Evolutionary conservation across 2,113 vertebrate species (phyloP).

Genomic region (Coreoperca whiteheadi): DNA sequence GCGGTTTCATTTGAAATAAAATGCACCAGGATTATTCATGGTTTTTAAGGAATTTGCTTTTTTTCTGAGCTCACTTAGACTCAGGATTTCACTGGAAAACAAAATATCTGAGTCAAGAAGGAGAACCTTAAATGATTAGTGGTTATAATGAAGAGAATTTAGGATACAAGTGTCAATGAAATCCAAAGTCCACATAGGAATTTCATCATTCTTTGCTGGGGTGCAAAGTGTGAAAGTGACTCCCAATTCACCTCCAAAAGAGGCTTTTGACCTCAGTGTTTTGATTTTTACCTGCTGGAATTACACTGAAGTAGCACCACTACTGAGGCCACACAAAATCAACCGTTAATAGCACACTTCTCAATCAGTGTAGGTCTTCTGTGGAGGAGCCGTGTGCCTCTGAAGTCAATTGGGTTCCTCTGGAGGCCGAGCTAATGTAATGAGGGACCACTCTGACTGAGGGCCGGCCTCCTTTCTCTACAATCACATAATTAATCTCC

Average conservation of each 20-base stretch:
- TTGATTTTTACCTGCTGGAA: slow-evolving; percentile 27
- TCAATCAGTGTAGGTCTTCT: slow-evolving; percentile 64
- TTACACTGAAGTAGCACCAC: not conserved
- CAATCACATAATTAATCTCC: slow-evolving; percentile 82
- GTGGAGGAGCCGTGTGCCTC: slow-evolving; percentile 47
- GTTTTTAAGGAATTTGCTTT: slow-evolving; percentile 51
- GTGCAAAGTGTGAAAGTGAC: not conserved
- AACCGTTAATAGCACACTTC: slow-evolving; percentile 54
- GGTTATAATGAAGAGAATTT: slow-evolving; percentile 1
- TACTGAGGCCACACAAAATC: slow-evolving; percentile 12
- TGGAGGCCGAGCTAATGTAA: slow-evolving; percentile 78
- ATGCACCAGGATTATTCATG: slow-evolving; percentile 54
- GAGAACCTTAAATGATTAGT: not conserved
- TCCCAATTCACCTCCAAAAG: slow-evolving; percentile 2
- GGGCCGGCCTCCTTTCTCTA: slow-evolving; percentile 53
- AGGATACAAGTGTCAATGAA: not conserved
- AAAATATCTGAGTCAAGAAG: not conserved
- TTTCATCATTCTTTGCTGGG: not conserved
- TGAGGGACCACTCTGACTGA: slow-evolving; percentile 72
- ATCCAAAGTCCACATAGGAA: not conserved
- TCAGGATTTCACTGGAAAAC: slow-evolving; percentile 18
- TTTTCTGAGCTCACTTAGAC: slow-evolving; percentile 16
- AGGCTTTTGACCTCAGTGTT: not conserved
- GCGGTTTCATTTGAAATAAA: slow-evolving; percentile 52
- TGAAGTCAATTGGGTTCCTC: slow-evolving; percentile 79